A percentile compares a stretch with the other conserved stretches of the same genome.
Conservation (phyloP, 2,797 vertebrate species). For the Gymnothorax reevesii region DNA sequence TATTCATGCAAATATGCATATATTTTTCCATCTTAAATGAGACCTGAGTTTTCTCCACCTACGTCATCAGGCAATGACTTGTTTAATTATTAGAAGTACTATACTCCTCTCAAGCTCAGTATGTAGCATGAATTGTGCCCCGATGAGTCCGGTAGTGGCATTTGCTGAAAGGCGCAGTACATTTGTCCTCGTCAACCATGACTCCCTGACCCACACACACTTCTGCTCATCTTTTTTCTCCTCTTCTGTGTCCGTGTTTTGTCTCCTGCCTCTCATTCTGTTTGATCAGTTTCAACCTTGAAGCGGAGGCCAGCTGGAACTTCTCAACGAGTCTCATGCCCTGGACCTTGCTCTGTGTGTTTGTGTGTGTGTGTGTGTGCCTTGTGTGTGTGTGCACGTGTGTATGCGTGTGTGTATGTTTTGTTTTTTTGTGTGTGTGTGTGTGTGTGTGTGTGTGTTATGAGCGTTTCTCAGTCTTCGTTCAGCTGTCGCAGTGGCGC, state of each 20-base stretch:
- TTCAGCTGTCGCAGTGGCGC: not conserved
- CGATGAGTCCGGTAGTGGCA: not conserved
- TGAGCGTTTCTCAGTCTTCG: constrained; percentile 46
- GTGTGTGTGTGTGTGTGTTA: constrained; percentile 39
- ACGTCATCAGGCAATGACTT: not conserved
- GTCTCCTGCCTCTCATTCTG: not conserved
- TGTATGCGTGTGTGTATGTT: constrained; percentile 18
- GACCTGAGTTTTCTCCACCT: not conserved
- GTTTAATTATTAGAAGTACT: not conserved
- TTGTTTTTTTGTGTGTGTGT: constrained; percentile 31
- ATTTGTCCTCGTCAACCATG: not conserved
- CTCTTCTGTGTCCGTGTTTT: not conserved
- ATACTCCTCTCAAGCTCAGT: not conserved
- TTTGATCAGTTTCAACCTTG: constrained; percentile 50
- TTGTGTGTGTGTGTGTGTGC: constrained; percentile 40
- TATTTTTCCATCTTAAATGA: constrained; percentile 5
- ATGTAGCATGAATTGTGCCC: not conserved
- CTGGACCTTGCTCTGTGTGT: constrained; percentile 27
- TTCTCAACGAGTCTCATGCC: constrained; percentile 15
- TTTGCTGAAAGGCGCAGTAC: not conserved
- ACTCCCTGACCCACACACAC: not conserved
- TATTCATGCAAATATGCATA: not conserved
- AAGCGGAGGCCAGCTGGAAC: constrained; percentile 50
- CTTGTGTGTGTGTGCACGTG: constrained; percentile 38
- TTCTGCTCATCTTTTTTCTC: not conserved